These are phyloP conservation scores for Stratiolaelaps scimitus DNA, from an alignment of 1,140 invertebrate species.

Conservation along the genomic window DNA sequence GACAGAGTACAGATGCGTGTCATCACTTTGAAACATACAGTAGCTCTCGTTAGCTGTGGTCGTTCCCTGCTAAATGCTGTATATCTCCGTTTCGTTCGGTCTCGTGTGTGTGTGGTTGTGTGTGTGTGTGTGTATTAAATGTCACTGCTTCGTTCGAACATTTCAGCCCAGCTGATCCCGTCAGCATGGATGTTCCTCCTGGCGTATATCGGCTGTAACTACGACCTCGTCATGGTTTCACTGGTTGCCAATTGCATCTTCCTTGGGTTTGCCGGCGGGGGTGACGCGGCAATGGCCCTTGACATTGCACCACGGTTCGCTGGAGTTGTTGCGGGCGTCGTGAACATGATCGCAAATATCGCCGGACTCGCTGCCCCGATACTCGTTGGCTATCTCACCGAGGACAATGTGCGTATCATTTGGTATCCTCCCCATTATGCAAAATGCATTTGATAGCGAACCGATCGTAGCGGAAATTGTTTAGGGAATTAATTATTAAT, in stretches of 20 bases:
- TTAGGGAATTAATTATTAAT: no score
- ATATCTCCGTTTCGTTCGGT: neutral
- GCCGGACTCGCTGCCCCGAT: neutral
- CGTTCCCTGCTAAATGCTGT: neutral
- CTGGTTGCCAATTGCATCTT: constrained; percentile 3
- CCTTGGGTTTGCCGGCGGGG: constrained; percentile 14
- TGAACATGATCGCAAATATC: constrained; percentile 10
- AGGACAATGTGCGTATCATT: constrained; percentile 1
- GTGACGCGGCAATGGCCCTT: neutral
- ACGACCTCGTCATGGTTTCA: constrained; percentile 1
- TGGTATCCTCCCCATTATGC: neutral
- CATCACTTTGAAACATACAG: neutral
- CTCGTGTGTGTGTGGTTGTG: neutral
- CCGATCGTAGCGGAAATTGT: no score
- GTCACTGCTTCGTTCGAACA: neutral
- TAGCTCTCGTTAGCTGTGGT: neutral
- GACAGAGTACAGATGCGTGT: no score
- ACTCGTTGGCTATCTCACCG: neutral
- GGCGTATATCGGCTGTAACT: neutral
- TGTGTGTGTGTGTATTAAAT: neutral
- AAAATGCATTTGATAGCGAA: no score
- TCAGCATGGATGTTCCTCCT: neutral
- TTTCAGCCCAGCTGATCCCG: constrained; percentile 9
- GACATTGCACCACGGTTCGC: constrained; percentile 4
- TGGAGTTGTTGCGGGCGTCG: neutral